Conservation (phyloP, 2,797 vertebrate genomes). For the Poeciliopsis presidionis region DNA sequence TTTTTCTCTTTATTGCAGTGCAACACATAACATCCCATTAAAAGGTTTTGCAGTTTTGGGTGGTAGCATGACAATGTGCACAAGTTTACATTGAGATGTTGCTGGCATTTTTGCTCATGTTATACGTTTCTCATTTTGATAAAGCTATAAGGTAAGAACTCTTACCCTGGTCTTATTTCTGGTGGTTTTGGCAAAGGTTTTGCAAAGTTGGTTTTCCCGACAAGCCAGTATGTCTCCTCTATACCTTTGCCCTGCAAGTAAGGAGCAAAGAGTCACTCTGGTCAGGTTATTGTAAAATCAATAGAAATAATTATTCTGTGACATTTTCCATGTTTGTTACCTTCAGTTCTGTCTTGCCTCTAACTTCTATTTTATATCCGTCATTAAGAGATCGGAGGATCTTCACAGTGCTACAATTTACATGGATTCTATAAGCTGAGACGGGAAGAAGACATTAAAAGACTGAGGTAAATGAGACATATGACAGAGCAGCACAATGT, state of each 20-base stretch:
- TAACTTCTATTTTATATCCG: conserved; percentile 83
- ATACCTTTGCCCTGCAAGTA: conserved; percentile 83
- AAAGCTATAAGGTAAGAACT: neutral
- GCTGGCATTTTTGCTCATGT: neutral
- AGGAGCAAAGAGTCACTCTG: neutral
- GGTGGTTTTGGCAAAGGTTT: conserved; percentile 86
- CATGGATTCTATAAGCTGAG: conserved; percentile 87
- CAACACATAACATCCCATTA: neutral
- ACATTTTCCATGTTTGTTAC: conserved; percentile 49
- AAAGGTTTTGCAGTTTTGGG: neutral
- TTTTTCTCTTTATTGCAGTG: neutral
- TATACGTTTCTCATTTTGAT: neutral
- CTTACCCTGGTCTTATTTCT: conserved; percentile 85
- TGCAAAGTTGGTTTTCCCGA: conserved; percentile 81
- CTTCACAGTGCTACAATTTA: conserved; percentile 83
- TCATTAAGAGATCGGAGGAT: conserved; percentile 83
- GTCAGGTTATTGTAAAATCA: neutral
- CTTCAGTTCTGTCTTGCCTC: conserved; percentile 86
- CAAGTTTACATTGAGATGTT: neutral
- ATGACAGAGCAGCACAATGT: neutral
- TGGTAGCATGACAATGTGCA: neutral
- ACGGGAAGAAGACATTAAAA: neutral
- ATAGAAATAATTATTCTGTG: neutral
- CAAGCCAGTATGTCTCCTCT: conserved; percentile 87
- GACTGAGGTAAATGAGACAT: neutral